A percentile compares a stretch with the other conserved stretches of the same genome.
Conservation (phyloP, 2,113 vertebrate species). For the Scomber colias region DNA sequence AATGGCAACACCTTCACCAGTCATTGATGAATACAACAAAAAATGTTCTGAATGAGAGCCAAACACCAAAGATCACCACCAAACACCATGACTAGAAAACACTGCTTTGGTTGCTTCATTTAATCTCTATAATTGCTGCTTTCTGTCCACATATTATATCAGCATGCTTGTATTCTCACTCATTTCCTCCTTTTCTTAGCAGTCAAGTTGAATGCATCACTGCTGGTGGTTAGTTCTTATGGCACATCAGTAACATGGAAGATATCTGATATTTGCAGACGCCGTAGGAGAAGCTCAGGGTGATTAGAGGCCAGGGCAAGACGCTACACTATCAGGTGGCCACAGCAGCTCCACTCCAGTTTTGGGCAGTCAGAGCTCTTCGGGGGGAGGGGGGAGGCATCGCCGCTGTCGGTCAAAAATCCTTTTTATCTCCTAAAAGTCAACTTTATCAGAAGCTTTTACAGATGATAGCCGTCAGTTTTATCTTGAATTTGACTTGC, state of each 20-base stretch:
- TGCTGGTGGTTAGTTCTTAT: neutral
- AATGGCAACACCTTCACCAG: neutral
- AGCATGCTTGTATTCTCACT: neutral
- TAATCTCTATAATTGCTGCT: slow-evolving; percentile 4
- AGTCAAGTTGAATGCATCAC: neutral
- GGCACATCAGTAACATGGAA: neutral
- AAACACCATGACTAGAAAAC: neutral
- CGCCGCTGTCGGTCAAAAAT: slow-evolving; percentile 6
- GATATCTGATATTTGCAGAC: slow-evolving; percentile 47
- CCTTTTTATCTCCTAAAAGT: slow-evolving; percentile 11
- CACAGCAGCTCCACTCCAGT: slow-evolving; percentile 7
- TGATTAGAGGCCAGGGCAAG: too few species aligned
- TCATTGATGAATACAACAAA: neutral
- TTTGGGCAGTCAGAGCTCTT: neutral
- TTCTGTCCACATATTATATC: neutral
- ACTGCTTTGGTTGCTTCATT: slow-evolving; percentile 1
- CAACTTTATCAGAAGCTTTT: slow-evolving; percentile 4
- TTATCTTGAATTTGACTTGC: slow-evolving; percentile 4
- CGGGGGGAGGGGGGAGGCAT: neutral
- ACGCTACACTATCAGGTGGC: slow-evolving; percentile 50
- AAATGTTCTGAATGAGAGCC: neutral
- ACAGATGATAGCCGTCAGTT: neutral
- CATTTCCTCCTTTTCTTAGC: neutral
- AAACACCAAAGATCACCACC: slow-evolving; percentile 15
- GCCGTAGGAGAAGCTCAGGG: slow-evolving; percentile 31